Evolutionary conservation across 2,113 vertebrate genomes (phyloP), one percentile per base, ranked within the genome.

Genomic region (Diphyllodes magnificus): DNA sequence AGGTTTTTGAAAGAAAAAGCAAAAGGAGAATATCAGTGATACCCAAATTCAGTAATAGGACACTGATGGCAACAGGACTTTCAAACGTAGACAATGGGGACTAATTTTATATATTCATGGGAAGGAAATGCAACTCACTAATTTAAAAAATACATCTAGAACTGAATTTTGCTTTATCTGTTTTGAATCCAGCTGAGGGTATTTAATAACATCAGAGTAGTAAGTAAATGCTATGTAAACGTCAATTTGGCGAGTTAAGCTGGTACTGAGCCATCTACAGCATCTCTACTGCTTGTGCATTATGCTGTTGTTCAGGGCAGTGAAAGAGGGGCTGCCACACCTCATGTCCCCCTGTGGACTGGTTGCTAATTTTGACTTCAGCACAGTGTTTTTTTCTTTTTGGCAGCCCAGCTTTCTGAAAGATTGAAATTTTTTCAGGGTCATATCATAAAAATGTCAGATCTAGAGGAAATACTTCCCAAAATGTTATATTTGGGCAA

Each of bases 171-270:
- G 71, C 15, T 91, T 95, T 49, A 54, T 81, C 59, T 90, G 50
- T 60, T 78, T 93, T 78, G 73, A 79, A 76, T 95, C 73, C 69
- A 85, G 33, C 39, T 85, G 85, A 19, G 24, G 7, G 28, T 84
- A 51, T 84, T 93, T 91, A 75, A 68, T 86, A 92, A 89, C 73
- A 60, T 73, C 69, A 49, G 51, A 78, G 33, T 59, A 86, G 54
- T 92, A 90, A 91, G 53, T 94, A 85, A 90, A 76, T 88, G 60
- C 63, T 86, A 45, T 90, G 68, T 78, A 95, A 96, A 84, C 60
- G 86, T 51, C 33, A 31, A 0, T 92, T 94, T 89, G 65, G 77
- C 15, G 3, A 91, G n/a, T 78, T 78, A 53, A 37, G 49, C 49
- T 79, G 75, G 45, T 57, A 8, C 20, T 39, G 61, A 87, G 77